Evolutionary conservation across 2,797 vertebrate species (phyloP).

Genomic region (Enteromius viviparus): DNA sequence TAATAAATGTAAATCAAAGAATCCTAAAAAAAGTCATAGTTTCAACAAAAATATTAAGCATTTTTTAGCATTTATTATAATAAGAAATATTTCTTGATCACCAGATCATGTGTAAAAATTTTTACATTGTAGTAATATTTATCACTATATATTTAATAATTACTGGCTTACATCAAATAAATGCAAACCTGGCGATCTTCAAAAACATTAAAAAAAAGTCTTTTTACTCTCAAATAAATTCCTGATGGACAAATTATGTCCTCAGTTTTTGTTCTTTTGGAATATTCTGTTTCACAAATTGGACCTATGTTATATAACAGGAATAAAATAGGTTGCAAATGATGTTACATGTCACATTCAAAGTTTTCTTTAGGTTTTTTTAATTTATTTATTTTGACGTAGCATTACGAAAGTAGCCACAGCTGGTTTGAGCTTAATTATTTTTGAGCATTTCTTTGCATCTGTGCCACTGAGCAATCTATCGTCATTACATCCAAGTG

Average conservation of each 20-base stretch:
- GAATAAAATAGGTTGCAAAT: neutral
- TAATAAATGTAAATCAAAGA: neutral
- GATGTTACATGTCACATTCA: neutral
- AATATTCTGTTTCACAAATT: neutral
- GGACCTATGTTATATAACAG: neutral
- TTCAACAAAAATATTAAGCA: neutral
- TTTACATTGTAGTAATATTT: neutral
- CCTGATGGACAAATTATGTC: neutral
- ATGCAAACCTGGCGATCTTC: neutral
- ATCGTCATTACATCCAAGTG: slow-evolving; percentile 22
- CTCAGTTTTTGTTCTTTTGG: neutral
- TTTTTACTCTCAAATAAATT: neutral
- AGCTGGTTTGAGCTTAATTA: slow-evolving; percentile 23
- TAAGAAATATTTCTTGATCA: neutral
- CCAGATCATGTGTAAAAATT: neutral
- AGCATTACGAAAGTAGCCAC: neutral
- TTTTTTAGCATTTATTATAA: neutral
- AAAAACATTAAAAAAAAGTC: neutral
- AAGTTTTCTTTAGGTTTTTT: neutral
- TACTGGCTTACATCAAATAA: neutral
- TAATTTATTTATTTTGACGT: neutral
- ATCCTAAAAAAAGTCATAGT: neutral
- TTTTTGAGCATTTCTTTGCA: slow-evolving; percentile 1
- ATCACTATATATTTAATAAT: neutral
- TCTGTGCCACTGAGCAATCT: slow-evolving; percentile 23